Evolutionary conservation across 1,140 invertebrate genomes (phyloP).

Genomic region (Trinorchestia longiramus): DNA sequence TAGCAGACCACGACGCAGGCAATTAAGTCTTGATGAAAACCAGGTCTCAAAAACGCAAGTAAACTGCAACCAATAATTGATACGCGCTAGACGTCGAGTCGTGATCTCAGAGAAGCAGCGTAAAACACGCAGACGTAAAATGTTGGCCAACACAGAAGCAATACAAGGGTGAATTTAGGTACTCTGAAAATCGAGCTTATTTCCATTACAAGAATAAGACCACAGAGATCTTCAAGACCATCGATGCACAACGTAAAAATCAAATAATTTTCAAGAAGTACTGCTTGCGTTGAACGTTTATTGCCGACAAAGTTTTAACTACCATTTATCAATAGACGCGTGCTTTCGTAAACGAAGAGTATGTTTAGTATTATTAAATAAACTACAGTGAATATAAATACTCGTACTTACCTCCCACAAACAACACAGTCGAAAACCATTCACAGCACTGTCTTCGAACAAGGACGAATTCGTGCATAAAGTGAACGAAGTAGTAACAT

Average conservation of each 20-base stretch:
- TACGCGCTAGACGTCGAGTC: background rate
- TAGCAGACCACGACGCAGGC: background rate
- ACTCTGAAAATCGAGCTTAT: background rate
- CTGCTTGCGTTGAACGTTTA: background rate
- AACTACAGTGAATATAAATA: background rate
- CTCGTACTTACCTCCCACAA: background rate
- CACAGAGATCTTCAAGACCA: background rate
- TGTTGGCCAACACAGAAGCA: background rate
- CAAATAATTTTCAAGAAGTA: background rate
- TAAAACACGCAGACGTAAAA: background rate
- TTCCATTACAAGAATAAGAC: background rate
- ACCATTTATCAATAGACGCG: background rate
- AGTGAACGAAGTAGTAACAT: background rate
- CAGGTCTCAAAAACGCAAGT: background rate
- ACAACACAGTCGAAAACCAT: background rate
- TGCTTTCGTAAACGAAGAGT: background rate
- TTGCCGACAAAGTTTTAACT: background rate
- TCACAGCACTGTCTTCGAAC: background rate
- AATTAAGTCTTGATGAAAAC: background rate
- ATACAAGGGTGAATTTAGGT: background rate
- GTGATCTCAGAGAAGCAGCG: background rate
- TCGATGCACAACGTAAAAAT: too few species aligned
- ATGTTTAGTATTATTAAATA: background rate
- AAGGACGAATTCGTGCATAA: background rate
- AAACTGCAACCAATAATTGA: background rate